Evolutionary conservation across 2,113 vertebrate genomes (phyloP), one percentile per base, ranked within the genome.

Genomic region (Osmerus eperlanus): DNA sequence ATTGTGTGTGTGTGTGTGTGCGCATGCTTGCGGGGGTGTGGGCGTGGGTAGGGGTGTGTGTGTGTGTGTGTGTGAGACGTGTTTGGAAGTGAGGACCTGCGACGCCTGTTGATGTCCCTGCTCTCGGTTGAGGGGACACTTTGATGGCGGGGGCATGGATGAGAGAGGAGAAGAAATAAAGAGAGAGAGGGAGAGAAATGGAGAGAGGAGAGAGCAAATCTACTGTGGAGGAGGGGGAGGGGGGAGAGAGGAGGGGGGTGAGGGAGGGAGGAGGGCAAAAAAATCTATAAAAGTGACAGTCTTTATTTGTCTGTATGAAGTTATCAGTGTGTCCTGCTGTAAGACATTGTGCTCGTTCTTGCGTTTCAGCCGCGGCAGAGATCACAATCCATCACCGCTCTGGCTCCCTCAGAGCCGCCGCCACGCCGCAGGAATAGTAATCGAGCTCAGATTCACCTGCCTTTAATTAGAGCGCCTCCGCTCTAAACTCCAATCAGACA

Each of bases 231-330:
- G 70, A 78, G 75, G 78, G 15, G 77, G 76, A 59, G 28, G 69
- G 80, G 77, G 77, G 25, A 41, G 41, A 3, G 52, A 29, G 56
- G 47, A 52, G 21, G n/a, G 41, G 14, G n/a, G n/a, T n/a, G n/a
- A n/a, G n/a, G n/a, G n/a, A 81, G 77, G 81, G 13, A 21, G 56
- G 63, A 12, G 25, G 21, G 14, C 14, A 25, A 67, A 79, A 85
- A 85, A 88, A 93, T 92, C 90, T 89, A 92, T 92, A 91, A 89
- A 91, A 90, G 90, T 92, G 90, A 90, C 91, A 91, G 88, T 87
- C 90, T 91, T 91, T 92, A 92, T 92, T 93, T 92, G 91, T 92
- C 89, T 89, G 90, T 90, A 92, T 92, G 91, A 92, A 92, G 90
- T 92, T 93, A 92, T 91, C 89, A 91, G 90, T 78, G 77, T 84